Percentiles rank a stretch among this genome's conserved stretches.
Conservation (phyloP, 2,888 invertebrate species). For the Atethmia centrago region DNA sequence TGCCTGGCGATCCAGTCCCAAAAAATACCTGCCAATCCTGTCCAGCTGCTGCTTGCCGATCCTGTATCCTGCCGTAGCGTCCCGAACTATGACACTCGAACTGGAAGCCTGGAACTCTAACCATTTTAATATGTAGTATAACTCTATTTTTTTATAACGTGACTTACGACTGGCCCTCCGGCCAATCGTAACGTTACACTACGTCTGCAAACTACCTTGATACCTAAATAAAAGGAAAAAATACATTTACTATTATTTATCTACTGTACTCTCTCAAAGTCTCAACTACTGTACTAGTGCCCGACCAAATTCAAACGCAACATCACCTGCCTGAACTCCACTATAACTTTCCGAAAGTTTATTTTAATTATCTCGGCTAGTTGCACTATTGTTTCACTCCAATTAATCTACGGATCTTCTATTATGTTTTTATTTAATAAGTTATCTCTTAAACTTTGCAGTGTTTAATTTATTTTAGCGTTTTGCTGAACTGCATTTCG, state of each 20-base stretch:
- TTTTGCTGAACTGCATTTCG: background rate
- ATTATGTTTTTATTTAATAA: slow-evolving; percentile 55
- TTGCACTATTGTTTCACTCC: slow-evolving; percentile 61
- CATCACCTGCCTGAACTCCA: slow-evolving; percentile 49
- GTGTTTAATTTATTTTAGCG: slow-evolving; percentile 14
- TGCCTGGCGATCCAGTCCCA: too few relatives aligned
- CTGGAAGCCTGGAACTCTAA: too few relatives aligned
- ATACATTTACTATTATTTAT: background rate
- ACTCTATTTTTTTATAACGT: too few relatives aligned
- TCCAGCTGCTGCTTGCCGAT: too few relatives aligned
- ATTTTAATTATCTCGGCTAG: slow-evolving; percentile 70
- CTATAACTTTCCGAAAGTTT: slow-evolving; percentile 64
- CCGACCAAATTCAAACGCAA: slow-evolving; percentile 10
- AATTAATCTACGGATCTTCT: slow-evolving; percentile 58
- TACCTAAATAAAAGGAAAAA: too few relatives aligned
- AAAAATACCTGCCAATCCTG: too few relatives aligned
- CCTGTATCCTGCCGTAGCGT: too few relatives aligned
- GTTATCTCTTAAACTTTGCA: slow-evolving; percentile 31
- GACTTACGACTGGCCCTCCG: too few relatives aligned
- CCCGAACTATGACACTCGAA: too few relatives aligned
- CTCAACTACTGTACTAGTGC: background rate
- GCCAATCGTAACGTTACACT: too few relatives aligned
- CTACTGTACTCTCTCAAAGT: slow-evolving; percentile 18
- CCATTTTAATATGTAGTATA: too few relatives aligned
- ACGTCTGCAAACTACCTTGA: too few relatives aligned